Base-by-base conservation (phyloP, 1,140 invertebrate genomes). In the Drosophila sulfurigaster region DNA sequence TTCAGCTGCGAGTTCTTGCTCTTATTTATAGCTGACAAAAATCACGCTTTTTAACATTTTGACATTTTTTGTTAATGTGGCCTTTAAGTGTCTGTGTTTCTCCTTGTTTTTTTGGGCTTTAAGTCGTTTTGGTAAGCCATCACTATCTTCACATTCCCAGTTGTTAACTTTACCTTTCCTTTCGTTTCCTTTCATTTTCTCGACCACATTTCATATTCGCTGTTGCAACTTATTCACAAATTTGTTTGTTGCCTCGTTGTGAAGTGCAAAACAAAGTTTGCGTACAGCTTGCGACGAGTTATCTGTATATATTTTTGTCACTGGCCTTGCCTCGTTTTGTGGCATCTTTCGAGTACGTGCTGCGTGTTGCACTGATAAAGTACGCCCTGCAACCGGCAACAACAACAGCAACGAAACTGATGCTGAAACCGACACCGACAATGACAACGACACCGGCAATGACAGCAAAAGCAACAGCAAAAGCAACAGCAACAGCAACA, bases 41-140 rank as follows among this genome's bases (percentile, higher is more conserved):
- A 88, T 88, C 83, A 88, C 83, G 85, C 67, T 82, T 83, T 78
- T 89, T 88, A 88, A 81, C 83, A 88, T 88, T 87, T 83, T 88
- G 83, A 88, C 83, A 88, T 88, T 88, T 88, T 88, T 79, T 89
- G 81, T 89, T 88, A 88, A 88, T 88, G 83, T 82, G 83, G 59
- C 67, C 66, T 57, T 58, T 62, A 58, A 58, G 66, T 70, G 57
- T 35, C 10, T 28, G 8, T 51, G 20, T 30, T 5, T 7, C 5
- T 46, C 13, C 13, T n/a, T 6, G 11, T 45, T 1, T 45, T 6
- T 51, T 30, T 25, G 10, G 20, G 51, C 13, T 54, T 15, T 35
- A 54, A 54, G 51, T 54, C 5, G 6, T 2, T 25, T 25, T 52
- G 25, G 20, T 10, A 13, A 10, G 25, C 49, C n/a, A 52, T 11